These are phyloP conservation scores for Toxotes lorentzi DNA, from an alignment of 2,797 vertebrate species.

Conservation along the genomic window DNA sequence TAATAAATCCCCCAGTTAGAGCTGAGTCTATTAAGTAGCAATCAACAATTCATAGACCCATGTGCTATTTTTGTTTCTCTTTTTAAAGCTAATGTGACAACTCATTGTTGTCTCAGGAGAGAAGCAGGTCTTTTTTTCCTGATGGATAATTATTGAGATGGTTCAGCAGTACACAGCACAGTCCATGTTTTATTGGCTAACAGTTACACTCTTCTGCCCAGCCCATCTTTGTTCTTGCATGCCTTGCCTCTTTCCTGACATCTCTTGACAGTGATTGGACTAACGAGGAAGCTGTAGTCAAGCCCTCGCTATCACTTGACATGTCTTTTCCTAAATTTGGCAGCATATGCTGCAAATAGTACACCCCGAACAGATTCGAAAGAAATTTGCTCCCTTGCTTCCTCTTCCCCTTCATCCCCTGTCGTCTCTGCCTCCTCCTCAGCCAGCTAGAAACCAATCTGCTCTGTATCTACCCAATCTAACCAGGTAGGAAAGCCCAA, in stretches of 20 bases:
- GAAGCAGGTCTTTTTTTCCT: neutral
- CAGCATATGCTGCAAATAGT: conserved; percentile 28
- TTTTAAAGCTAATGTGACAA: conserved; percentile 14
- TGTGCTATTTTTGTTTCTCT: conserved; percentile 6
- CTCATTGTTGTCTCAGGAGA: neutral
- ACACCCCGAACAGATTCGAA: conserved; percentile 34
- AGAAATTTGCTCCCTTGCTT: conserved; percentile 33
- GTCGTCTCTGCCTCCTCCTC: conserved; percentile 17
- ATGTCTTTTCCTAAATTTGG: conserved; percentile 37
- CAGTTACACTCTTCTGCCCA: conserved; percentile 15
- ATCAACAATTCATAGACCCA: conserved; percentile 18
- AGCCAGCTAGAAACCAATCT: conserved; percentile 50
- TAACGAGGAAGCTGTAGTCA: conserved; percentile 57
- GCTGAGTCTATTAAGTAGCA: conserved; percentile 4
- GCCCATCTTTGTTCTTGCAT: conserved; percentile 16
- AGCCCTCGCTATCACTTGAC: conserved; percentile 38
- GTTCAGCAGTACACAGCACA: neutral
- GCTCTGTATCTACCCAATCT: conserved; percentile 39
- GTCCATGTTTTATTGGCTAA: conserved; percentile 28
- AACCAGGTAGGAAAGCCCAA: conserved; percentile 32
- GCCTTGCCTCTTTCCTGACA: conserved; percentile 7
- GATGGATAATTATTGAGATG: conserved; percentile 33
- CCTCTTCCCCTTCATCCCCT: conserved; percentile 11
- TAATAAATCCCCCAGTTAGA: conserved; percentile 20
- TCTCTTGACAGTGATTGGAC: conserved; percentile 65